A percentile compares a stretch with the other conserved stretches of the same genome.
phyloP scores from a whole-genome alignment of 2,888 invertebrate genomes.

The Ernsta delagoae region DNA sequence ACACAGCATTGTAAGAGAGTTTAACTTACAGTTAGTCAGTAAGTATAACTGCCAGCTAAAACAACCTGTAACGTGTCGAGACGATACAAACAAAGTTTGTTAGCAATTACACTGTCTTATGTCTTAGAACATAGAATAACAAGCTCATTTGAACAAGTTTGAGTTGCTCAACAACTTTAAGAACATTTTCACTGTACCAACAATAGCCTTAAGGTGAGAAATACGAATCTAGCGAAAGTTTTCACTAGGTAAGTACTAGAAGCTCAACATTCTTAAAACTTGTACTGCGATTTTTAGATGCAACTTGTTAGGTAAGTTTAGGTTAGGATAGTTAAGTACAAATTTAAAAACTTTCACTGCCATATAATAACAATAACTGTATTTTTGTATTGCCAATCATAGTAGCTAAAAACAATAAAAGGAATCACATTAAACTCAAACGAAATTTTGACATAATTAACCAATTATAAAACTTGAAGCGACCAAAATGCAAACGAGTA shows the following conservation, averaged over 20 bases:
- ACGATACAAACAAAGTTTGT: constrained; percentile 18
- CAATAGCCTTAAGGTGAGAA: constrained; percentile 1
- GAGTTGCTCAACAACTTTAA: constrained; percentile 14
- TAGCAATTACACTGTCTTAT: constrained; percentile 29
- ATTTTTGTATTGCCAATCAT: neutral
- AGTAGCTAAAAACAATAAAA: neutral
- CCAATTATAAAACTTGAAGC: constrained; percentile 21
- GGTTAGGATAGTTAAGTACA: no score
- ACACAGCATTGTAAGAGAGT: constrained; percentile 1
- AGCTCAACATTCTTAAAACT: no score
- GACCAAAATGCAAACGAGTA: constrained; percentile 29
- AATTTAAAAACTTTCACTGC: no score
- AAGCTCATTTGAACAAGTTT: constrained; percentile 30
- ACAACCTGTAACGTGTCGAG: constrained; percentile 19
- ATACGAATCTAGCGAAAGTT: neutral
- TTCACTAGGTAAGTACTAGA: neutral
- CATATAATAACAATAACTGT: neutral
- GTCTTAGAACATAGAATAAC: constrained; percentile 26
- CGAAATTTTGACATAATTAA: neutral
- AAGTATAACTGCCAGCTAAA: constrained; percentile 21
- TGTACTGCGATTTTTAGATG: no score
- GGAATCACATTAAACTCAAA: neutral
- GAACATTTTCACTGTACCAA: neutral
- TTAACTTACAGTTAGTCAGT: constrained; percentile 6
- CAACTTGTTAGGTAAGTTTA: no score